phyloP scores from a whole-genome alignment of 2,888 invertebrate genomes.

The Colostygia pectinataria region DNA sequence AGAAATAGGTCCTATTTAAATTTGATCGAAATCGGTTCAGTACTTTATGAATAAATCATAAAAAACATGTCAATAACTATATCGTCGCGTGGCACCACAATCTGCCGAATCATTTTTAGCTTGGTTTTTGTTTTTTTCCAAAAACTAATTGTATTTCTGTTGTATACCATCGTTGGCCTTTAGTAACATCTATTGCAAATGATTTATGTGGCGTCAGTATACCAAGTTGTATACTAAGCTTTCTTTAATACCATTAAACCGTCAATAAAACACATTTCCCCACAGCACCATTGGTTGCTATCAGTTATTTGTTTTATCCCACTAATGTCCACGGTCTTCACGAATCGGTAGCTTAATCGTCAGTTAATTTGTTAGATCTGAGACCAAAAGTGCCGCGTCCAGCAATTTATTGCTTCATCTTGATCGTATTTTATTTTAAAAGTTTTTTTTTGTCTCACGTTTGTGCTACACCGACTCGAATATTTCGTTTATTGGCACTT shows the following conservation, averaged over 20 bases:
- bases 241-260: not conserved
- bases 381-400: constrained; percentile 71
- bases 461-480: constrained; percentile 32
- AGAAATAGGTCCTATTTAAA: too few species aligned
- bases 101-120: too few species aligned
- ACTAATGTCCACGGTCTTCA: constrained; percentile 63
- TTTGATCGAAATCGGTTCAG: too few species aligned
- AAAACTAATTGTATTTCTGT: too few species aligned
- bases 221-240: too few species aligned
- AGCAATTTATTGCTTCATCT: constrained; percentile 78
- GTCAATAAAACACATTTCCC: constrained; percentile 13
- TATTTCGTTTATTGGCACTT: constrained; percentile 25
- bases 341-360: constrained; percentile 80
- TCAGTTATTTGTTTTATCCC: constrained; percentile 68
- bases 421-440: constrained; percentile 63
- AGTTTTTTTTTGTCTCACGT: constrained; percentile 49
- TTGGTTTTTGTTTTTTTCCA: too few species aligned
- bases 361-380: constrained; percentile 79
- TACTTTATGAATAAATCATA: too few species aligned
- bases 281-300: constrained; percentile 35
- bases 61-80: too few species aligned
- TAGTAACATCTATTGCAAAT: too few species aligned
- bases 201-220: too few species aligned
- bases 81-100: too few species aligned
- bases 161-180: too few species aligned